phyloP scores from a whole-genome alignment of 2,888 invertebrate genomes.

The Apamea anceps region DNA sequence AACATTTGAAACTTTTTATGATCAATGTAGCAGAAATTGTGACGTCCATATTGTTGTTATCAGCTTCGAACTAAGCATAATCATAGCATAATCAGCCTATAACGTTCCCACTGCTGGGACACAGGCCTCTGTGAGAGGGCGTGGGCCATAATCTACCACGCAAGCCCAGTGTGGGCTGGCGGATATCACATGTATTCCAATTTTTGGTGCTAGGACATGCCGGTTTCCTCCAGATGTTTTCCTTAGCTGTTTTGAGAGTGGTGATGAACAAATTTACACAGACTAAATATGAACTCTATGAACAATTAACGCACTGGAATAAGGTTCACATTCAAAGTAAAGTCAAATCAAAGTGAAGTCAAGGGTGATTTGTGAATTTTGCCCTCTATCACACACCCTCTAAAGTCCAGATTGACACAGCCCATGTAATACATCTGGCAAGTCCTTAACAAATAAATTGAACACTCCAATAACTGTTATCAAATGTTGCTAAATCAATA shows the following conservation, averaged over 20 bases:
- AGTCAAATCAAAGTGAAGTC: neutral
- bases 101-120: too few species aligned
- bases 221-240: too few species aligned
- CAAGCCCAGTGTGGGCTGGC: too few species aligned
- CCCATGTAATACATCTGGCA: conserved; percentile 1
- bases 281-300: neutral
- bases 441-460: conserved; percentile 31
- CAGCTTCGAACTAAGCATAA: neutral
- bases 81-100: neutral
- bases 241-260: too few species aligned
- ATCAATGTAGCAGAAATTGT: neutral
- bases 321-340: neutral
- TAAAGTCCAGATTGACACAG: neutral
- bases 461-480: conserved; percentile 32
- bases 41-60: neutral
- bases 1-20: neutral
- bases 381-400: neutral
- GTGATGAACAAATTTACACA: too few species aligned
- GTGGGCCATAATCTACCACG: too few species aligned
- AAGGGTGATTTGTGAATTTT: neutral
- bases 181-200: too few species aligned
- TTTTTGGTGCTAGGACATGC: too few species aligned
- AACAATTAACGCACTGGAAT: neutral
- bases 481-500: conserved; percentile 70
- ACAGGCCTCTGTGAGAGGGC: too few species aligned